Evolutionary conservation across 2,888 invertebrate genomes (phyloP).

Genomic region (Loripinus fragilis): DNA sequence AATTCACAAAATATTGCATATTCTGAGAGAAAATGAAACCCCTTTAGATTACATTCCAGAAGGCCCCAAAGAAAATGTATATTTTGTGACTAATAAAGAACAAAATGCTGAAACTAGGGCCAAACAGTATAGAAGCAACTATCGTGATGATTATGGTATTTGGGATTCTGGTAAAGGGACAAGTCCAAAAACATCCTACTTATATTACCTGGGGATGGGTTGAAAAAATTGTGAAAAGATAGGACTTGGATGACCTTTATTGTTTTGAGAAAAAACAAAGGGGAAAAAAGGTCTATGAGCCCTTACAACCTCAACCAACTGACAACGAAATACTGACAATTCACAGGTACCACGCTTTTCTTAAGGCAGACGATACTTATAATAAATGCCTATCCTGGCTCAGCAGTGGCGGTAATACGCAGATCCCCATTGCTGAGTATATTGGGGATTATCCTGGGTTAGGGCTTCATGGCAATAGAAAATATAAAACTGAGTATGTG

Average conservation of each 20-base stretch:
- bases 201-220: not conserved
- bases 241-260: not conserved
- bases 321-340: slow-evolving; percentile 8
- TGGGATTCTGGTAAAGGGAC: slow-evolving; percentile 25
- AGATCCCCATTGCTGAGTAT: slow-evolving; percentile 25
- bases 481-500: slow-evolving; percentile 18
- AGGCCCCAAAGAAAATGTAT: not conserved
- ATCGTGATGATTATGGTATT: slow-evolving; percentile 28
- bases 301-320: slow-evolving; percentile 23
- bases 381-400: slow-evolving; percentile 36
- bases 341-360: slow-evolving; percentile 4
- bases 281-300: not conserved
- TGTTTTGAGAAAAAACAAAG: not conserved
- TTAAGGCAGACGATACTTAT: slow-evolving; percentile 19
- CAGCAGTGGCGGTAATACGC: slow-evolving; percentile 2
- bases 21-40: not conserved
- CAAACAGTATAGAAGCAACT: slow-evolving; percentile 10
- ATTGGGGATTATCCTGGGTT: slow-evolving; percentile 34
- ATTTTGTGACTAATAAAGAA: not conserved
- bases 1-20: not conserved
- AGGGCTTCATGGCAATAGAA: not conserved
- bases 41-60: not conserved
- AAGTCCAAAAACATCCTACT: slow-evolving; percentile 17
- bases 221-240: not conserved
- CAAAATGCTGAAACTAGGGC: slow-evolving; percentile 8